Base-by-base conservation (phyloP, 2,888 invertebrate species). In the Eumacrocentrus americanus region DNA sequence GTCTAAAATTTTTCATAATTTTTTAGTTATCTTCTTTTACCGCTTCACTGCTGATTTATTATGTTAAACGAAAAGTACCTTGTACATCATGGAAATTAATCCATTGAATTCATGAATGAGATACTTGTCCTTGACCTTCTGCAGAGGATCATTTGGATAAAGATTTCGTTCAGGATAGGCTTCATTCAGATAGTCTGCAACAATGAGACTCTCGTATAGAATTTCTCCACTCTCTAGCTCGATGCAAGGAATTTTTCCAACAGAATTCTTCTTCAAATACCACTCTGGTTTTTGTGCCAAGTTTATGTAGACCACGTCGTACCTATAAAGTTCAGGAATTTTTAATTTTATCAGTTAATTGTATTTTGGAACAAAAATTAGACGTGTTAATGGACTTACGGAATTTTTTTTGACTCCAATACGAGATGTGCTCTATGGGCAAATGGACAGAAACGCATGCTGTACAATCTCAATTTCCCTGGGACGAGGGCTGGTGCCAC, bases 391-490 rank as follows among this genome's bases (percentile, higher is more conserved):
- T n/a, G n/a, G n/a, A 77, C 85, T 82, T 79, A 87, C 81, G 88
- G 87, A 68, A 93, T 83, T 69, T 89, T 88, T 79, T 94, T 94
- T 9, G 91, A 91, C 70, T 90, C 89, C 58, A 94, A 81, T 1
- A 90, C 88, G 37, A 94, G 82, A 66, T 91, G 87, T 47, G 87
- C 86, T 64, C 93, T 84, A 73, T 94, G 90, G 0, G 92, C 91
- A 70, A 86, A 94, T 0, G 94, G 94, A 72, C 94, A 94, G 81
- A 92, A 93, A 68, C 92, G 85, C 90, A 92, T 94, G 22, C 90
- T 90, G 74, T 91, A 94, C 1, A 94, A 75, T 5, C 91, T 88
- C 52, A 91, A 78, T 75, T 88, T 88, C 1, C 89, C 91, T 18
- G 79, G 72, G 70, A 83, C 82, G 63, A 87, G 81, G 7, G 85